A percentile compares a stretch with the other conserved stretches of the same genome.
Evolutionary conservation across 2,797 vertebrate genomes (phyloP).

Genomic region (Ctenopoma kingsleyae): DNA sequence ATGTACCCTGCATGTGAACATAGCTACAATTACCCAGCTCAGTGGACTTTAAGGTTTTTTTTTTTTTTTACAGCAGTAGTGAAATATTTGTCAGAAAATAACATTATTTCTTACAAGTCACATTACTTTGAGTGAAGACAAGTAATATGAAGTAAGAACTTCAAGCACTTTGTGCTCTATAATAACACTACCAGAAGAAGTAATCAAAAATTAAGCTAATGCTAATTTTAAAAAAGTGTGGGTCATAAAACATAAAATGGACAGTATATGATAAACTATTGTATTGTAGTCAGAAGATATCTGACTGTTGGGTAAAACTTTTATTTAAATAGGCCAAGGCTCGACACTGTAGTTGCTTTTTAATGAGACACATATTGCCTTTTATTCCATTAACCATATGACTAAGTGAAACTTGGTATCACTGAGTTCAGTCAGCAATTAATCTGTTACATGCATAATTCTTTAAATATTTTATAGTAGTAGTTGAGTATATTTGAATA

Average conservation of each 20-base stretch:
- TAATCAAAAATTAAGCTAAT: neutral
- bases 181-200: neutral
- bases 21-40: too few species aligned
- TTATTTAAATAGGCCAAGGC: neutral
- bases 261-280: neutral
- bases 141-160: neutral
- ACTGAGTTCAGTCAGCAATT: neutral
- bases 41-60: neutral
- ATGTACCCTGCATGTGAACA: neutral
- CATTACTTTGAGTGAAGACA: too few species aligned
- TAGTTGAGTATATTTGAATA: too few species aligned
- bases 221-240: neutral
- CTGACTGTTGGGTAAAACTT: neutral
- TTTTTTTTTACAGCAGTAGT: neutral
- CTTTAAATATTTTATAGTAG: slow-evolving; percentile 6
- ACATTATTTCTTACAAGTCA: neutral
- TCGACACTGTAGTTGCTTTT: neutral
- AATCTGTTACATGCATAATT: slow-evolving; percentile 4
- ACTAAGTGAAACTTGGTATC: slow-evolving; percentile 34
- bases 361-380: slow-evolving; percentile 4
- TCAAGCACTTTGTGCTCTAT: too few species aligned
- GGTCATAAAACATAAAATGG: neutral
- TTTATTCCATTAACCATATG: slow-evolving; percentile 19
- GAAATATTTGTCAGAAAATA: neutral
- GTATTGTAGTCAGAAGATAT: neutral